These are phyloP conservation scores for Catocala nupta DNA, from an alignment of 2,888 invertebrate genomes.

Conservation along the genomic window DNA sequence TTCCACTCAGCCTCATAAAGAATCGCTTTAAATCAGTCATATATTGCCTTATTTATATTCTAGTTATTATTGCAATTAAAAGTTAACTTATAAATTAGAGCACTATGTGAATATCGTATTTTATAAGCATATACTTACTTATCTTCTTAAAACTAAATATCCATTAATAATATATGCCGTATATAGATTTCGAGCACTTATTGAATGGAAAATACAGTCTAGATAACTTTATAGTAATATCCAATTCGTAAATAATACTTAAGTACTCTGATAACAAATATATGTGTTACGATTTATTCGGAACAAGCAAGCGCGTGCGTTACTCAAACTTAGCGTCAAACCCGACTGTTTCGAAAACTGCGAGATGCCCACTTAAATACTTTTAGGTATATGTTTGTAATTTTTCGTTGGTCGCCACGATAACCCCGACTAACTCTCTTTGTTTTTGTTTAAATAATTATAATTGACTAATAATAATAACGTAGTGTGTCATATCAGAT, in stretches of 20 bases:
- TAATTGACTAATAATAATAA: background rate
- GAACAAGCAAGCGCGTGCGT: constrained; percentile 4
- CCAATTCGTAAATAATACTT: background rate
- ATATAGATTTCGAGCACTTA: too few relatives aligned
- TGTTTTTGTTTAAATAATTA: background rate
- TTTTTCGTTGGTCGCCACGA: constrained; percentile 12
- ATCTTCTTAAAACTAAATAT: too few relatives aligned
- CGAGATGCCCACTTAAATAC: constrained; percentile 7
- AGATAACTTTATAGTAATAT: background rate
- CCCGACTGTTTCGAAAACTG: constrained; percentile 20
- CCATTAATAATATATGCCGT: too few relatives aligned
- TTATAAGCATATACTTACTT: too few relatives aligned
- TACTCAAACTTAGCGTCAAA: constrained; percentile 19
- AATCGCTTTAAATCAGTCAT: too few relatives aligned
- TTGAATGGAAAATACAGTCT: background rate
- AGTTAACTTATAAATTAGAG: too few relatives aligned
- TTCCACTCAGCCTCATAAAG: constrained; percentile 12
- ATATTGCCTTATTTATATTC: background rate
- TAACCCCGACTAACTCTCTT: constrained; percentile 11
- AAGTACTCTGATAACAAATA: background rate
- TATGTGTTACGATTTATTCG: background rate
- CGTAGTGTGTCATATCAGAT: background rate
- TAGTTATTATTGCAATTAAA: too few relatives aligned
- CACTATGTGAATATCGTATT: too few relatives aligned
- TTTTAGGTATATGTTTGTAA: constrained; percentile 18